Evolutionary conservation across 2,888 invertebrate species (phyloP).

Genomic region (Dasysyrphus albostriatus): DNA sequence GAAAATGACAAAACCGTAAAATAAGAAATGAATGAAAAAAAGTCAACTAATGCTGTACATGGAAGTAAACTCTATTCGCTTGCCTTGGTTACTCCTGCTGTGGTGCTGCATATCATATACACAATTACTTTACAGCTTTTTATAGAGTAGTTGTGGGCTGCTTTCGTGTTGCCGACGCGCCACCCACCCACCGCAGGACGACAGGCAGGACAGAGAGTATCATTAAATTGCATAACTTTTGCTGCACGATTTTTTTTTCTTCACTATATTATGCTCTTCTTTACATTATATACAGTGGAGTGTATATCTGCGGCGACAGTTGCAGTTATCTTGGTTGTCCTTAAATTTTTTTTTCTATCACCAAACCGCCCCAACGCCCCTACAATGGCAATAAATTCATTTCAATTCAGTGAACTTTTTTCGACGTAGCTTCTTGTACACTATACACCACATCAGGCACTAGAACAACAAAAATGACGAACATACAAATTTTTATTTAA

Average conservation of each 20-base stretch:
- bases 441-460: too few species aligned
- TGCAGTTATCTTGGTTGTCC: conserved; percentile 40
- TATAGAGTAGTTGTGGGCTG: conserved; percentile 39
- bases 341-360: conserved; percentile 21
- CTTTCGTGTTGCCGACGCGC: too few species aligned
- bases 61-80: conserved; percentile 66
- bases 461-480: conserved; percentile 19
- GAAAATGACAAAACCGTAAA: neutral
- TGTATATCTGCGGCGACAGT: conserved; percentile 43
- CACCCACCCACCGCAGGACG: conserved; percentile 47
- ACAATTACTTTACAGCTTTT: conserved; percentile 64
- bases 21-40: conserved; percentile 22
- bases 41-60: conserved; percentile 62
- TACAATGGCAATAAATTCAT: conserved; percentile 68
- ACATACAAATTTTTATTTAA: neutral
- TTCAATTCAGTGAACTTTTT: conserved; percentile 65
- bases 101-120: conserved; percentile 44
- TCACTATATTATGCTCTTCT: neutral
- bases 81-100: conserved; percentile 7
- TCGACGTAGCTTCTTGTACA: neutral
- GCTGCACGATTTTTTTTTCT: conserved; percentile 43
- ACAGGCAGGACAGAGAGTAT: conserved; percentile 59
- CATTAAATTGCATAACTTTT: conserved; percentile 74
- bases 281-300: conserved; percentile 15
- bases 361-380: conserved; percentile 11